These are phyloP conservation scores for Cataglyphis rosenhaueri DNA, from an alignment of 2,888 invertebrate genomes.

Conservation along the genomic window DNA sequence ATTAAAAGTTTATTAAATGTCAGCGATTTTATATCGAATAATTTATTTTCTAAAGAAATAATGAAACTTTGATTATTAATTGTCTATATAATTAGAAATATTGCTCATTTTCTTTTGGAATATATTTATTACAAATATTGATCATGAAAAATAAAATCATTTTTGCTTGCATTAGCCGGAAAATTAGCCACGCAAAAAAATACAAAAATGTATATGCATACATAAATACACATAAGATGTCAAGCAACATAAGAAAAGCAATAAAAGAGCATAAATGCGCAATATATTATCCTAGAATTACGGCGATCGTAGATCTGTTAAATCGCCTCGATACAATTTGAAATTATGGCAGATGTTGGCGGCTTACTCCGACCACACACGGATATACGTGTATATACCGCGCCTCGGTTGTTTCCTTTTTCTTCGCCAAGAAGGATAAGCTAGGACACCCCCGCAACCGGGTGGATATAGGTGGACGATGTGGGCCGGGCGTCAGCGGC, in stretches of 20 bases:
- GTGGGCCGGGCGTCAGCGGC: slow-evolving; percentile 32
- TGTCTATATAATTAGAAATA: background rate
- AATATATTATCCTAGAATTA: slow-evolving; percentile 59
- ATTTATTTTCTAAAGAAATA: background rate
- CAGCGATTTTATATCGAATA: background rate
- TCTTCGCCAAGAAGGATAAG: slow-evolving; percentile 21
- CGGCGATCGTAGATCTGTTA: slow-evolving; percentile 51
- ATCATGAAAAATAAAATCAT: slow-evolving; percentile 3
- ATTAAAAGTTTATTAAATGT: background rate
- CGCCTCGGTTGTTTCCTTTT: slow-evolving; percentile 42
- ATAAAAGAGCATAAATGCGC: slow-evolving; percentile 29
- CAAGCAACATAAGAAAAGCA: slow-evolving; percentile 34
- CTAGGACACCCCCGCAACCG: background rate
- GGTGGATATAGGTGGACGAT: background rate
- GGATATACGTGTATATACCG: slow-evolving; percentile 20
- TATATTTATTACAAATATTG: background rate
- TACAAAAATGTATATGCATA: background rate
- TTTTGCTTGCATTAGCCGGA: background rate
- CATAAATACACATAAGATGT: background rate
- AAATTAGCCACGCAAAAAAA: background rate
- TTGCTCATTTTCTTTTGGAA: background rate
- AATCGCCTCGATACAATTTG: slow-evolving; percentile 60
- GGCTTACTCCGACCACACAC: slow-evolving; percentile 14
- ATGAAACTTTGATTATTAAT: background rate
- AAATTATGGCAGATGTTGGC: slow-evolving; percentile 56